A percentile compares a stretch with the other conserved stretches of the same genome.
phyloP scores from a whole-genome alignment of 2,113 vertebrate genomes.

The Planiliza haematocheilus region DNA sequence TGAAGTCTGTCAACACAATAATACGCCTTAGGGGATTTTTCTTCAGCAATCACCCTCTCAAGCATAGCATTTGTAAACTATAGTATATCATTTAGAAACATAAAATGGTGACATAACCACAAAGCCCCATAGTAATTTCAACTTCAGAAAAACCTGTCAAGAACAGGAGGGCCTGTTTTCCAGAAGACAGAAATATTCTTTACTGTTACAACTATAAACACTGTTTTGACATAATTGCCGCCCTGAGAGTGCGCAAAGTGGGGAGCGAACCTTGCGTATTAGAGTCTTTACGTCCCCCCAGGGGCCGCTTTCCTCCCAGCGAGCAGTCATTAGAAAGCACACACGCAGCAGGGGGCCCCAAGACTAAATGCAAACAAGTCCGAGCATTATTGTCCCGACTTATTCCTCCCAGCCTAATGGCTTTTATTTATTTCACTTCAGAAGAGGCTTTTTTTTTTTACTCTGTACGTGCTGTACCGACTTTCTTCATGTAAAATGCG shows the following conservation, averaged over 20 bases:
- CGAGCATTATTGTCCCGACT: slow-evolving; percentile 39
- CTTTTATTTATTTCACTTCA: slow-evolving; percentile 15
- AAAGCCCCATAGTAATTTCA: slow-evolving; percentile 61
- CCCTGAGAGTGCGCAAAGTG: slow-evolving; percentile 51
- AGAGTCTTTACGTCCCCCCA: slow-evolving; percentile 49
- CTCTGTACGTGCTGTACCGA: neutral
- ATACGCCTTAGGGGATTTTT: slow-evolving; percentile 20
- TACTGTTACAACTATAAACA: slow-evolving; percentile 53
- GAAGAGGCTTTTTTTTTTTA: neutral
- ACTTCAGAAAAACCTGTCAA: slow-evolving; percentile 58
- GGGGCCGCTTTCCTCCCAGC: slow-evolving; percentile 46
- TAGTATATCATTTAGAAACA: slow-evolving; percentile 54
- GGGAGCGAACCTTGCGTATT: slow-evolving; percentile 63
- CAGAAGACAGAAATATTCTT: slow-evolving; percentile 50
- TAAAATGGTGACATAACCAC: slow-evolving; percentile 46
- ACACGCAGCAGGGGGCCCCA: slow-evolving; percentile 47
- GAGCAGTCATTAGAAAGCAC: slow-evolving; percentile 60
- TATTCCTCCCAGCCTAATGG: slow-evolving; percentile 38
- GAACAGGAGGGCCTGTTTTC: slow-evolving; percentile 9
- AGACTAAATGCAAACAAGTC: slow-evolving; percentile 62
- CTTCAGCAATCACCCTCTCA: slow-evolving; percentile 6
- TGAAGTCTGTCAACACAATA: slow-evolving; percentile 48
- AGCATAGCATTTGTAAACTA: slow-evolving; percentile 56
- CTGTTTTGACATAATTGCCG: slow-evolving; percentile 71
- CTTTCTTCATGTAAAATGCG: slow-evolving; percentile 14